These are phyloP conservation scores for Macrocentrus cingulum DNA, from an alignment of 1,140 invertebrate genomes.

Conservation along the genomic window DNA sequence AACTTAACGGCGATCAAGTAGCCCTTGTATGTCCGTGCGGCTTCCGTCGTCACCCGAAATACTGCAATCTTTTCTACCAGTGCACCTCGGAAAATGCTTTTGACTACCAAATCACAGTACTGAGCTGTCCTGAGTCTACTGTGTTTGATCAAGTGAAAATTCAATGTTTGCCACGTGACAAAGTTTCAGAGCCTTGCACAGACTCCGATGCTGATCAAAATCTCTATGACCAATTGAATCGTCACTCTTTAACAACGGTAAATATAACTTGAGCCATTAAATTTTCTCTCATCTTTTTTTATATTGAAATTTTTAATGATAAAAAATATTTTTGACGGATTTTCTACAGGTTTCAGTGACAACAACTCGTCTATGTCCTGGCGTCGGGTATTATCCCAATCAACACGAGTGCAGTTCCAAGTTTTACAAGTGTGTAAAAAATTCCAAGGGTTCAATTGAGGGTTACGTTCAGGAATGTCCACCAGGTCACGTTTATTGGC, in stretches of 20 bases:
- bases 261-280: background rate
- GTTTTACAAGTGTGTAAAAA: constrained; percentile 68
- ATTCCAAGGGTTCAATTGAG: constrained; percentile 56
- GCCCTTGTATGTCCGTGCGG: constrained; percentile 72
- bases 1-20: constrained; percentile 61
- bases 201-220: constrained; percentile 54
- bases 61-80: constrained; percentile 78
- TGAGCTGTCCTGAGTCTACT: constrained; percentile 71
- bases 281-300: too few species aligned
- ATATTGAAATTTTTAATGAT: too few species aligned
- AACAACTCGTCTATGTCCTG: constrained; percentile 61
- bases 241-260: constrained; percentile 10
- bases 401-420: constrained; percentile 61
- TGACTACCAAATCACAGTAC: constrained; percentile 64
- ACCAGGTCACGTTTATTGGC: constrained; percentile 68
- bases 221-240: constrained; percentile 27
- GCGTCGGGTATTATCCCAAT: constrained; percentile 64
- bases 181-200: constrained; percentile 59
- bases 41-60: constrained; percentile 74
- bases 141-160: constrained; percentile 68
- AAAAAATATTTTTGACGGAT: too few species aligned
- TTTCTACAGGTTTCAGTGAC: constrained; percentile 63
- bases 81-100: constrained; percentile 60
- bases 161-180: constrained; percentile 64
- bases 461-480: constrained; percentile 72